Base-by-base conservation (phyloP, 2,113 vertebrate species). In the Antechinus stuartii region DNA sequence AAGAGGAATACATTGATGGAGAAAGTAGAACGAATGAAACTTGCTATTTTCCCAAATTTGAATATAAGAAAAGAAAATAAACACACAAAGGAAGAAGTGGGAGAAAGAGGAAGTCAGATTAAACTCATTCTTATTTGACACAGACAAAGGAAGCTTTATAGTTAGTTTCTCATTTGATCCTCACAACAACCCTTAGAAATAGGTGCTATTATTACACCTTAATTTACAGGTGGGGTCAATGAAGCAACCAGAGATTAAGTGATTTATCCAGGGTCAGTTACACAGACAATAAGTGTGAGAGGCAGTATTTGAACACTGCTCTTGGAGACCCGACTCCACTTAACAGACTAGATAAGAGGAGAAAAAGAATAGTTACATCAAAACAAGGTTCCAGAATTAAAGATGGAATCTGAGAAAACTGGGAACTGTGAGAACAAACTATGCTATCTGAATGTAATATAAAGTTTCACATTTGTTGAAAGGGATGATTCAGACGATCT, bases 171-270 rank as follows among this genome's bases (percentile, higher is more conserved):
- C 57, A 30, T 61, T 61, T 61, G 57, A n/a, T 30, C 8, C 7
- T 92, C 19, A 92, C 91, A 93, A 91, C 56, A 89, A 54, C 14
- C 9, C 1, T 47, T 47, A 47, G 47, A 47, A 47, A 47, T 47
- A 47, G 4, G 4, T 47, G 47, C 47, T 47, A 47, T 47, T 47
- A 47, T 47, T 47, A 47, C 47, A 47, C 47, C 47, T 47, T 47
- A 30, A 89, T 94, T 46, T 90, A 14, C 7, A 49, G 30, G 50
- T 46, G 16, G 23, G 56, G 93, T 93, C 53, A 52, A 8, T 56
- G 53, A 92, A 89, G 46, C 68, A 35, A 90, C 95, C n/a, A 91
- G 91, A 90, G 7, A 16, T 47, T 46, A 42, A 42, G 56, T 92
- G 27, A 52, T 91, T 97, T 95, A 9, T 35, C 55, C 49, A 50